phyloP scores from a whole-genome alignment of 2,888 invertebrate genomes.

The Chirona hameri region DNA sequence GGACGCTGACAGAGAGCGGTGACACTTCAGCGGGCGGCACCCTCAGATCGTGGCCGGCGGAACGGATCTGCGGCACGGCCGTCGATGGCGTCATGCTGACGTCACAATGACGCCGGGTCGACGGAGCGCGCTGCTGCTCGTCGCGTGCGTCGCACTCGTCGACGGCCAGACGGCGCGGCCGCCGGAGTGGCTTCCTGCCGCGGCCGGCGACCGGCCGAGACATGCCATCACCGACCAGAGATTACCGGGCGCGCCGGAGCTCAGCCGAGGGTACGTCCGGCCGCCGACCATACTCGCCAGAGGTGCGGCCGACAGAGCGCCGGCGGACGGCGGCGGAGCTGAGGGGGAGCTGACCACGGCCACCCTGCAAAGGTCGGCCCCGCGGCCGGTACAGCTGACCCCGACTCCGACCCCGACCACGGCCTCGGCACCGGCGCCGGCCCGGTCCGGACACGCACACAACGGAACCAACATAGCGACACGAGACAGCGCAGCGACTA shows the following conservation, averaged over 20 bases:
- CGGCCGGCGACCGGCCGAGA: background rate
- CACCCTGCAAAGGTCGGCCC: background rate
- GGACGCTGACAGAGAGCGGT: too few relatives aligned
- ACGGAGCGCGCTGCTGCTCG: background rate
- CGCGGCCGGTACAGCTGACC: background rate
- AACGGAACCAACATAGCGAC: background rate
- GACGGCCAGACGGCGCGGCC: slow-evolving; percentile 4
- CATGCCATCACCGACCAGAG: background rate
- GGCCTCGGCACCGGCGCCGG: background rate
- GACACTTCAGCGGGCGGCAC: too few relatives aligned
- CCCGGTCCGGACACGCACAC: background rate
- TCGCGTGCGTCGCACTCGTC: background rate
- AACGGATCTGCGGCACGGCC: background rate
- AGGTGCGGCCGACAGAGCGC: background rate
- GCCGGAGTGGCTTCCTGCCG: background rate
- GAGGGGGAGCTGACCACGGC: background rate
- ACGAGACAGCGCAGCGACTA: background rate
- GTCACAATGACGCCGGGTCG: slow-evolving; percentile 6
- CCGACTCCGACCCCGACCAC: background rate
- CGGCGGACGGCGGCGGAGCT: background rate
- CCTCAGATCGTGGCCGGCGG: too few relatives aligned
- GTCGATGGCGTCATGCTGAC: background rate
- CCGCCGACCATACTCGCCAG: background rate
- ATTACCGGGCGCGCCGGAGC: background rate
- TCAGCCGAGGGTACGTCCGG: background rate